Percentiles rank a stretch among this genome's conserved stretches.
These are phyloP conservation scores for Pithys albifrons DNA, from an alignment of 2,113 vertebrate genomes.

Conservation along the genomic window DNA sequence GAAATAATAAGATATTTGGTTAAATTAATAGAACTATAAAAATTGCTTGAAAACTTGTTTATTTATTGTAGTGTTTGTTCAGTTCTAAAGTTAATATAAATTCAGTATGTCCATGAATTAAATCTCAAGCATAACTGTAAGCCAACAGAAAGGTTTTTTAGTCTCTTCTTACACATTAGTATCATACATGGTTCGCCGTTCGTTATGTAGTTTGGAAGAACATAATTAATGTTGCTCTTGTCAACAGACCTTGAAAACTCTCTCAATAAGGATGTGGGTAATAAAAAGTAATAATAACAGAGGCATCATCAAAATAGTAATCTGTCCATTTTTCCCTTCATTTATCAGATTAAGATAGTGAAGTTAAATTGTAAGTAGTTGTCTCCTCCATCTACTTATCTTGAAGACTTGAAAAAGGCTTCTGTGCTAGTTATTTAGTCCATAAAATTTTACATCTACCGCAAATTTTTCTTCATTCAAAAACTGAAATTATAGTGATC, in stretches of 20 bases:
- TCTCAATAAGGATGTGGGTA: background rate
- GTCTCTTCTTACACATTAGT: background rate
- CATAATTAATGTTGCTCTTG: background rate
- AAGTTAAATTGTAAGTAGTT: background rate
- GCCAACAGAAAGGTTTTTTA: background rate
- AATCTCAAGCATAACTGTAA: background rate
- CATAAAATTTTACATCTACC: background rate
- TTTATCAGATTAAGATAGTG: constrained; percentile 1
- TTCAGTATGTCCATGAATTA: background rate
- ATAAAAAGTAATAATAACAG: background rate
- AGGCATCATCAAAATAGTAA: background rate
- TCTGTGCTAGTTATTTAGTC: background rate
- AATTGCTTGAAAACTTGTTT: background rate
- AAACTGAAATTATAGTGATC: background rate
- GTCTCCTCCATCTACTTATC: background rate
- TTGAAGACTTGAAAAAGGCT: background rate
- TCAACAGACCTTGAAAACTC: background rate
- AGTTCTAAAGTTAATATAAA: background rate
- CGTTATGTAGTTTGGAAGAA: background rate
- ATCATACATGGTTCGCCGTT: background rate
- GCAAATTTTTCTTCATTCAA: background rate
- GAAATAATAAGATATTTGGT: background rate
- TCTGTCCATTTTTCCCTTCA: background rate
- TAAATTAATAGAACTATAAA: background rate
- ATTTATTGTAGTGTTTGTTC: background rate